phyloP scores from a whole-genome alignment of 2,888 invertebrate species.

The Cremastinae sp. region DNA sequence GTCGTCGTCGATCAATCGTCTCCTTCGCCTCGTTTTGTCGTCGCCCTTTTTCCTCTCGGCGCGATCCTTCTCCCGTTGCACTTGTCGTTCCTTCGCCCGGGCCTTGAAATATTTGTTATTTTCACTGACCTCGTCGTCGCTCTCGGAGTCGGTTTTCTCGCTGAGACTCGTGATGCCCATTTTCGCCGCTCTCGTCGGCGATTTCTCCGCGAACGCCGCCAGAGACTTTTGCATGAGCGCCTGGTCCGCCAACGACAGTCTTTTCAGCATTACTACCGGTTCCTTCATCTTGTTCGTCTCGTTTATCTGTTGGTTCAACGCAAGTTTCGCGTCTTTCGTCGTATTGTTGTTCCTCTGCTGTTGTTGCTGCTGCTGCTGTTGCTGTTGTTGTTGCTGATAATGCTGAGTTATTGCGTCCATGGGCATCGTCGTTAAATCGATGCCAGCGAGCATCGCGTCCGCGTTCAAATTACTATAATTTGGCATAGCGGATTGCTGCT shows the following conservation, averaged over 20 bases:
- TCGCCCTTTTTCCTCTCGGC: conserved; percentile 73
- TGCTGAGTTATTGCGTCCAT: conserved; percentile 46
- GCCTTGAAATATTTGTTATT: conserved; percentile 82
- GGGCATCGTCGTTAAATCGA: background rate
- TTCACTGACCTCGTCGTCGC: conserved; percentile 82
- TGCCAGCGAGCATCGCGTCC: conserved; percentile 15
- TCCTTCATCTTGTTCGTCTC: conserved; percentile 80
- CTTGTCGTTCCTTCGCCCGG: conserved; percentile 80
- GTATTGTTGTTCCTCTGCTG: conserved; percentile 66
- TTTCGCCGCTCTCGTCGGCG: conserved; percentile 83
- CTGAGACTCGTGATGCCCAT: conserved; percentile 82
- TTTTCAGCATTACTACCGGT: conserved; percentile 84
- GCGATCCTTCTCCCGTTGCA: conserved; percentile 78
- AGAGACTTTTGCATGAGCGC: conserved; percentile 85
- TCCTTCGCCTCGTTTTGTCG: conserved; percentile 74
- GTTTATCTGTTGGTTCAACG: conserved; percentile 43
- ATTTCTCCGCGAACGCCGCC: conserved; percentile 84
- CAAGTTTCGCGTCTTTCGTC: conserved; percentile 69
- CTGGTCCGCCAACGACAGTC: conserved; percentile 84
- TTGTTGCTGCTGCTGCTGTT: conserved; percentile 61
- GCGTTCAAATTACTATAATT: conserved; percentile 18
- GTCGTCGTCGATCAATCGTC: conserved; percentile 72
- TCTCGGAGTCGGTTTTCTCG: conserved; percentile 81
- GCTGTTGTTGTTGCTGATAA: conserved; percentile 53
- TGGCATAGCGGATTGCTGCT: conserved; percentile 17